These are phyloP conservation scores for Xylota segnis DNA, from an alignment of 2,888 invertebrate genomes.

Conservation along the genomic window DNA sequence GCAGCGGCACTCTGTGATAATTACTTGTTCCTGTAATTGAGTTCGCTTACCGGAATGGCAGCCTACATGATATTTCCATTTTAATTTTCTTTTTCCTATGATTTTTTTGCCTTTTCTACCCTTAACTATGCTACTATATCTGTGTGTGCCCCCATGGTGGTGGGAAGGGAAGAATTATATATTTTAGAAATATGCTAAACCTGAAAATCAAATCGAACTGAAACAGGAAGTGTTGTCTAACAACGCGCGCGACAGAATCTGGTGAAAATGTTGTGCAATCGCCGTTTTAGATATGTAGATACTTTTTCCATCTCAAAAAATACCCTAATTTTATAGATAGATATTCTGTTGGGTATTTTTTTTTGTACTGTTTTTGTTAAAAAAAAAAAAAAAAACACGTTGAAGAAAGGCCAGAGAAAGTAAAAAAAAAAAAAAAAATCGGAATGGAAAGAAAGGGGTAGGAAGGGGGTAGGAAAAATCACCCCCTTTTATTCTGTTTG, in stretches of 20 bases:
- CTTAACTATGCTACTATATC: background rate
- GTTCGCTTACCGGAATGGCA: slow-evolving; percentile 66
- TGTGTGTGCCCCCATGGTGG: background rate
- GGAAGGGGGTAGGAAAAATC: slow-evolving; percentile 43
- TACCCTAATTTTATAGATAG: slow-evolving; percentile 76
- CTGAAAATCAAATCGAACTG: slow-evolving; percentile 52
- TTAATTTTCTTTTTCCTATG: slow-evolving; percentile 50
- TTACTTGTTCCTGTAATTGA: slow-evolving; percentile 66
- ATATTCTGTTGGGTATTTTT: slow-evolving; percentile 64
- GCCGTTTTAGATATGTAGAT: slow-evolving; percentile 56
- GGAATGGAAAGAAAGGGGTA: slow-evolving; percentile 29
- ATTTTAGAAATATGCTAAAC: slow-evolving; percentile 51
- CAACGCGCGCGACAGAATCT: slow-evolving; percentile 40
- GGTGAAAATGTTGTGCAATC: slow-evolving; percentile 68
- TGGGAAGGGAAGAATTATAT: slow-evolving; percentile 46
- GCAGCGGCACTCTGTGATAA: slow-evolving; percentile 50
- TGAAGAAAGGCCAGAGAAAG: slow-evolving; percentile 3
- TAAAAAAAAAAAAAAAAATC: background rate
- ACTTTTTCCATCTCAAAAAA: slow-evolving; percentile 56
- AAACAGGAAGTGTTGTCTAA: slow-evolving; percentile 49
- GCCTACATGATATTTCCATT: slow-evolving; percentile 74
- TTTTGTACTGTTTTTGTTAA: slow-evolving; percentile 67
- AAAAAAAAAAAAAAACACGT: slow-evolving; percentile 36
- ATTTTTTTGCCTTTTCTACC: too few species aligned
- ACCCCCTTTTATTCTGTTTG: slow-evolving; percentile 75